Evolutionary conservation across 2,888 invertebrate genomes (phyloP).

Genomic region (Drosophila greeni): DNA sequence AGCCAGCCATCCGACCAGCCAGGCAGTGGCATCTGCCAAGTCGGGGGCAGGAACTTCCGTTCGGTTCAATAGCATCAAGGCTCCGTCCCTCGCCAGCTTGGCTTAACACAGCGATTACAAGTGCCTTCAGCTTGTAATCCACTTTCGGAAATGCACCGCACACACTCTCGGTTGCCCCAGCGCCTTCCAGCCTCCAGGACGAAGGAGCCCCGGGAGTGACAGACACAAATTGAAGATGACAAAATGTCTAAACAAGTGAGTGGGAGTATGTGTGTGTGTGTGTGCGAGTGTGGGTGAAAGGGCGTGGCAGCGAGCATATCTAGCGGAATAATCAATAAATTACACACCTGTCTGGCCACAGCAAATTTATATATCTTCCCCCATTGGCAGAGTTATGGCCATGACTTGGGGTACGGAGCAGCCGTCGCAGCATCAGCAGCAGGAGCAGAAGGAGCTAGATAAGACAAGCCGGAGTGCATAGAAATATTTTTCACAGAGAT

Average conservation of each 20-base stretch:
- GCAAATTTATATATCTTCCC: slow-evolving; percentile 52
- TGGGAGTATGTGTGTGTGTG: slow-evolving; percentile 20
- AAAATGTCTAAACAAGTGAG: slow-evolving; percentile 73
- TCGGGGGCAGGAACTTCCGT: slow-evolving; percentile 12
- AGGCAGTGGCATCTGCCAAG: slow-evolving; percentile 26
- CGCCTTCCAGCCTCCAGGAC: slow-evolving; percentile 27
- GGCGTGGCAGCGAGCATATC: slow-evolving; percentile 53
- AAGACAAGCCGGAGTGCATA: slow-evolving; percentile 45
- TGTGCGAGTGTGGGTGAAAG: slow-evolving; percentile 8
- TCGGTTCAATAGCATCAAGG: slow-evolving; percentile 60
- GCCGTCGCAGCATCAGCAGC: neutral
- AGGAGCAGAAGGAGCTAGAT: slow-evolving; percentile 16
- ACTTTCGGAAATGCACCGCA: slow-evolving; percentile 72
- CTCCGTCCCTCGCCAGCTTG: slow-evolving; percentile 36
- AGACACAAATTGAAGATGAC: slow-evolving; percentile 76
- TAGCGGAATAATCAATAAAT: slow-evolving; percentile 77
- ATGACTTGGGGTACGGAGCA: slow-evolving; percentile 32
- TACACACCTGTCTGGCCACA: slow-evolving; percentile 77
- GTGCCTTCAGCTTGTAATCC: slow-evolving; percentile 75
- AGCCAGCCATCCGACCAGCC: slow-evolving; percentile 8
- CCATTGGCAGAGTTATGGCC: slow-evolving; percentile 55
- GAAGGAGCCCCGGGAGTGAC: slow-evolving; percentile 57
- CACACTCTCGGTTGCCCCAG: slow-evolving; percentile 27
- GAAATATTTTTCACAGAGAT: slow-evolving; percentile 72
- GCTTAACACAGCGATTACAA: slow-evolving; percentile 75